A percentile compares a stretch with the other conserved stretches of the same genome.
phyloP scores from a whole-genome alignment of 2,888 invertebrate species.

The Plagodis pulveraria region DNA sequence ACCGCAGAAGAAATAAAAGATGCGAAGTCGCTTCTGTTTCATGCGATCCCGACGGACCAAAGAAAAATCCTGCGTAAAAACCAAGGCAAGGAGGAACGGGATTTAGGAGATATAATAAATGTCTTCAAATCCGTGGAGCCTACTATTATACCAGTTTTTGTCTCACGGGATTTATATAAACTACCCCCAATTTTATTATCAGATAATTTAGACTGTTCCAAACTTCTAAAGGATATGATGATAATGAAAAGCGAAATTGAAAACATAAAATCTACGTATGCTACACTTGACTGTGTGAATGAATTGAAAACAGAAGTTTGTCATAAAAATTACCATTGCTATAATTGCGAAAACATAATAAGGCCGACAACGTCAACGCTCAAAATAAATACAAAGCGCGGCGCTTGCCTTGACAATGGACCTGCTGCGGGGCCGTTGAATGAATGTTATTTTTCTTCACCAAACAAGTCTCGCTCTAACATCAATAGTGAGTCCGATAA shows the following conservation, averaged over 20 bases:
- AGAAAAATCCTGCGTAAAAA: not conserved
- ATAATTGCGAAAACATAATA: too few relatives aligned
- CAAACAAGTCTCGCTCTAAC: too few relatives aligned
- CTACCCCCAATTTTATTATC: constrained; percentile 4
- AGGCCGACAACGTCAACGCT: not conserved
- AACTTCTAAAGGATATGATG: too few relatives aligned
- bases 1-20: constrained; percentile 5
- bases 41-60: constrained; percentile 1
- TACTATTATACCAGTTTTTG: constrained; percentile 1
- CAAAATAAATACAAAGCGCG: not conserved
- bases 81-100: constrained; percentile 2
- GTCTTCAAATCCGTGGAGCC: constrained; percentile 1
- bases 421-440: too few relatives aligned
- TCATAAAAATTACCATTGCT: not conserved
- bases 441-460: too few relatives aligned
- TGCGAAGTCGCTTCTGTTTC: constrained; percentile 10
- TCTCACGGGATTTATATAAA: not conserved
- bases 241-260: constrained; percentile 1
- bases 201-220: too few relatives aligned
- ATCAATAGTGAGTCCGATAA: not conserved
- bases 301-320: not conserved
- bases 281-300: not conserved
- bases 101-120: constrained; percentile 6
- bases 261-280: not conserved
- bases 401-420: too few relatives aligned